Evolutionary conservation across 2,797 vertebrate genomes (phyloP).

Genomic region (Serranus cabrilla): DNA sequence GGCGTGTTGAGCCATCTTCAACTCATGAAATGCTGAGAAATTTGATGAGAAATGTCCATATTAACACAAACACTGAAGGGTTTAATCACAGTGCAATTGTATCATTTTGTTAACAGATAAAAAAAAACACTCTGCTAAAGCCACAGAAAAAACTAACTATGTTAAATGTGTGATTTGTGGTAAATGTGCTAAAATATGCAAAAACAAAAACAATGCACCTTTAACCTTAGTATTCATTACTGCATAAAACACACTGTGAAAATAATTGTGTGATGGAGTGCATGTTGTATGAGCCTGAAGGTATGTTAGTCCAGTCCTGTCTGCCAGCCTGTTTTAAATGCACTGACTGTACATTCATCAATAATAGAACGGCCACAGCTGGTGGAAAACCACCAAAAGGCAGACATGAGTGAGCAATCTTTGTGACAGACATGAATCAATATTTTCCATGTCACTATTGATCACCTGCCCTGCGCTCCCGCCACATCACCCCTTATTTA

Average conservation of each 20-base stretch:
- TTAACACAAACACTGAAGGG: no score
- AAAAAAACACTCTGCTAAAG: no score
- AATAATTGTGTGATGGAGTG: neutral
- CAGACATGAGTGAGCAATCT: slow-evolving; percentile 60
- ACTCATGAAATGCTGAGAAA: no score
- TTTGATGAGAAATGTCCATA: no score
- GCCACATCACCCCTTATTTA: slow-evolving; percentile 13
- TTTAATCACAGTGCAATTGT: no score
- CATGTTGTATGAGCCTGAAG: neutral
- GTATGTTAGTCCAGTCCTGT: neutral
- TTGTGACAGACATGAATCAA: slow-evolving; percentile 64
- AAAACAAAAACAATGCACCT: neutral
- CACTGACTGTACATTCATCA: slow-evolving; percentile 37
- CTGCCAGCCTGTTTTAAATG: slow-evolving; percentile 22
- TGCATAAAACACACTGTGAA: neutral
- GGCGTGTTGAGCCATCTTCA: no score
- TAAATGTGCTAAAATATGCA: neutral
- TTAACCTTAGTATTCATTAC: neutral
- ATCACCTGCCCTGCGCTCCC: slow-evolving; percentile 8
- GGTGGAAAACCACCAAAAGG: slow-evolving; percentile 50
- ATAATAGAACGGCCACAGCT: slow-evolving; percentile 49
- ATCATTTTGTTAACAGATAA: no score
- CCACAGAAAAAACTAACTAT: no score
- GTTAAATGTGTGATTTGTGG: no score
- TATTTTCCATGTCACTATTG: slow-evolving; percentile 64